Evolutionary conservation across 1,140 invertebrate genomes (phyloP).

Genomic region (Bathynomus jamesi): DNA sequence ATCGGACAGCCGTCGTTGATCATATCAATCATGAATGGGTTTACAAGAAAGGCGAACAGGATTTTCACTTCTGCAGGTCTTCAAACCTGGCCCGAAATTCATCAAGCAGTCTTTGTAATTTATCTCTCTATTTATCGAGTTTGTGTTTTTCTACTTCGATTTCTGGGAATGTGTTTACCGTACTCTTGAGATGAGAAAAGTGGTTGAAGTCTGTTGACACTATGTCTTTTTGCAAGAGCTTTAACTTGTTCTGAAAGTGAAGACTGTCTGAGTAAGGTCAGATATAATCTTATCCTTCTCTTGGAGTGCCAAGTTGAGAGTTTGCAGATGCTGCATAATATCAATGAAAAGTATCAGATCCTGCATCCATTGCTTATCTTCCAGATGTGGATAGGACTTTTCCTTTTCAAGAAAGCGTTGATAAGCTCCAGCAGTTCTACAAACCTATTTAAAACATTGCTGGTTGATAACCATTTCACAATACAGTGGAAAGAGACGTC

Average conservation of each 20-base stretch:
- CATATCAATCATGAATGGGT: conserved; percentile 11
- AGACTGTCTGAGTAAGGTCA: conserved; percentile 7
- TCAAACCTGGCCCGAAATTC: conserved; percentile 7
- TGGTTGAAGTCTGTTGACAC: conserved; percentile 1
- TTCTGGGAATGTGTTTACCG: background rate
- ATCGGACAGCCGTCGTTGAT: conserved; percentile 13
- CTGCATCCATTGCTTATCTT: no score
- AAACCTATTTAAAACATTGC: conserved; percentile 19
- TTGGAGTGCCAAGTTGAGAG: no score
- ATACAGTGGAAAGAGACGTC: conserved; percentile 16
- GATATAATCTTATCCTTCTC: conserved; percentile 7
- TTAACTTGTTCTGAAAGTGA: background rate
- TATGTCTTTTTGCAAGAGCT: background rate
- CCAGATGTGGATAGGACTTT: background rate
- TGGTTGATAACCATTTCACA: conserved; percentile 24
- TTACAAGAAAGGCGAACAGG: conserved; percentile 10
- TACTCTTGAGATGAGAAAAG: conserved; percentile 1
- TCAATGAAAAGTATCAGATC: background rate
- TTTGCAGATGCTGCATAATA: no score
- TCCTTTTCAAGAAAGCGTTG: background rate
- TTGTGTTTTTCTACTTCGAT: conserved; percentile 3
- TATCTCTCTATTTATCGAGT: conserved; percentile 16
- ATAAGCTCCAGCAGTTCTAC: background rate
- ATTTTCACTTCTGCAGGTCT: background rate
- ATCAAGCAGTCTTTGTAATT: conserved; percentile 4